Base-by-base conservation (phyloP, 2,113 vertebrate species). In the Sarotherodon lohbergeri region DNA sequence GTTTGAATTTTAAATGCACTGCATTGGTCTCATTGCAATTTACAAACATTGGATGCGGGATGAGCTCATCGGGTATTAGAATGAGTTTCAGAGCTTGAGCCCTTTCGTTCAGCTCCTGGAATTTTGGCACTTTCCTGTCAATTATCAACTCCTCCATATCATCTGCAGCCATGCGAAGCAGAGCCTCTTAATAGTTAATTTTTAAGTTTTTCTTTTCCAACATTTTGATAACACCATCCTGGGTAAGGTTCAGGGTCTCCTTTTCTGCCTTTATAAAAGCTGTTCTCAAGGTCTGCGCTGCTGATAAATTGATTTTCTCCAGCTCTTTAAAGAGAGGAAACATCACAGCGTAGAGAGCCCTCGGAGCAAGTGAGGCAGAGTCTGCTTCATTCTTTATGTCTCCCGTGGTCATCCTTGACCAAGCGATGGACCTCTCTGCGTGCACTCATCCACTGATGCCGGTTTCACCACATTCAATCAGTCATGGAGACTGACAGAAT, bases 321-420 rank as follows among this genome's bases (percentile, higher is more conserved):
- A 98, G 94, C 97, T 98, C 97, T 76, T 97, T 98, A 94, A 98
- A 98, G 22, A 99, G 98, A 55, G 98, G 98, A 94, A 98, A 98
- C 98, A 99, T 98, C 52, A 98, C 97, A 71, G 96, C 96, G 93
- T 98, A 98, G 81, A 99, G 96, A 80, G 98, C 97, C 98, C 98
- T 98, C 94, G 97, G 98, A 97, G 97, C 98, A 94, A 97, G 96
- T 86, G 97, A 98, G 97, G 97, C 97, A 87, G 96, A 96, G 94
- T 98, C 97, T 88, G 97, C 97, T 97, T 98, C 97, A 97, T 98
- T 98, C 97, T 97, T 98, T 97, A 97, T 97, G 97, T 98, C 97
- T 97, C 98, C 97, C 97, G 97, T 98, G 98, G 97, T 98, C 98
- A 99, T 98, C 97, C 97, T 98, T 96, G 84, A 91, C 84, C 61